Evolutionary conservation across 2,113 vertebrate genomes (phyloP), one percentile per base, ranked within the genome.

Genomic region (Zosterops borbonicus): DNA sequence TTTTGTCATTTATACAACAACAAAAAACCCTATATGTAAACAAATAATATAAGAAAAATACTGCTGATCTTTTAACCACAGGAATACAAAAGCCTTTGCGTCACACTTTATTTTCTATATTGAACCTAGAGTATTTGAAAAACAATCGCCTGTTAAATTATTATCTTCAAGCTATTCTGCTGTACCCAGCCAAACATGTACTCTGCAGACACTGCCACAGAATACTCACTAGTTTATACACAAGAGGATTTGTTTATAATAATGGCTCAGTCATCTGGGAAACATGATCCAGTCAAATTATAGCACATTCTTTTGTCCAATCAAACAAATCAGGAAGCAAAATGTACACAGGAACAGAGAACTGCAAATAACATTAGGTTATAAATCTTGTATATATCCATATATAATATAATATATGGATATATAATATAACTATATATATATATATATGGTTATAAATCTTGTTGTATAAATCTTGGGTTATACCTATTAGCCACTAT

Each of bases 201-300:
- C 64, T n/a, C 29, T 12, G 49, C 0, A 31, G 93, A 87, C 73
- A 89, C 0, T 81, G 92, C 83, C 80, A 87, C 58, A 64, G 53
- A 73, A 76, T n/a, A 84, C 12, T 84, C 69, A 77, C 60, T 87
- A 75, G 80, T 93, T 92, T 84, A 94, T 89, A 87, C 71, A 28
- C 41, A 67, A 83, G 68, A 88, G 58, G 83, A 91, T 83, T 88
- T 94, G 50, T 92, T 93, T 86, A 59, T 74, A 80, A 67, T 74
- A 95, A 94, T 53, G 68, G 82, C 41, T 93, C 82, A 78, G 73
- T 95, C 83, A 96, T 93, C 94, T 83, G 49, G 55, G 90, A 95
- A 96, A 90, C 56, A 71, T 1, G 2, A 86, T 74, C 63, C 82
- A 86, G 39, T 25, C 63, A 86, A 88, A 94, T 62, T 59, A 80